phyloP scores from a whole-genome alignment of 2,888 invertebrate species.

The Campoplex capitator region DNA sequence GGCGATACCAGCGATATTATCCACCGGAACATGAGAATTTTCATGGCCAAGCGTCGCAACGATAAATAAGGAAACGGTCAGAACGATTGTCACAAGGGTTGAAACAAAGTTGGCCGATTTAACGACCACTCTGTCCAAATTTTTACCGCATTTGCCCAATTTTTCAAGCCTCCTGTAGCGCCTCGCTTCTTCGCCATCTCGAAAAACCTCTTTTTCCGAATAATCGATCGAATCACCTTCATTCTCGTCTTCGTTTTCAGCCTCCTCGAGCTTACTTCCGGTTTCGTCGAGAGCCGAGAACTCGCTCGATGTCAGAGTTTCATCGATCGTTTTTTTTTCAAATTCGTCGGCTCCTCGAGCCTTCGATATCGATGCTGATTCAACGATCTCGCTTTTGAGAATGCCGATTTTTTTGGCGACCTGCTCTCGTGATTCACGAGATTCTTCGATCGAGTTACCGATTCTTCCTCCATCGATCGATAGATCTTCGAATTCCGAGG shows the following conservation, averaged over 20 bases:
- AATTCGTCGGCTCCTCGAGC: neutral
- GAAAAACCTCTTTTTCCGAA: neutral
- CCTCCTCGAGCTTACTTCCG: neutral
- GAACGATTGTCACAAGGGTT: slow-evolving; percentile 4
- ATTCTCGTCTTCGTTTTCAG: neutral
- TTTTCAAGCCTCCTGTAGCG: neutral
- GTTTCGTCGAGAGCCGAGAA: no score
- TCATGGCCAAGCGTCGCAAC: neutral
- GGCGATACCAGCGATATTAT: neutral
- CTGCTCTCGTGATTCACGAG: neutral
- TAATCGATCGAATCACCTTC: neutral
- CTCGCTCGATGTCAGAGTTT: neutral
- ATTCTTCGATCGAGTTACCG: neutral
- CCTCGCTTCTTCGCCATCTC: no score
- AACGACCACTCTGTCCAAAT: neutral
- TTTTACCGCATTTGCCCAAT: neutral
- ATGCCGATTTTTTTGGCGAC: neutral
- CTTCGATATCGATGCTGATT: neutral
- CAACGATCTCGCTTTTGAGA: neutral
- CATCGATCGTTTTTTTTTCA: neutral
- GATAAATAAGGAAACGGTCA: slow-evolving; percentile 8
- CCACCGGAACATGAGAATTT: neutral
- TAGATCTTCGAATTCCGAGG: no score
- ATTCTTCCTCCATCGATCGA: no score
- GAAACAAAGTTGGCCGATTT: neutral